Evolutionary conservation across 2,797 vertebrate genomes (phyloP), one percentile per base, ranked within the genome.

Genomic region (Xyrichtys novacula): DNA sequence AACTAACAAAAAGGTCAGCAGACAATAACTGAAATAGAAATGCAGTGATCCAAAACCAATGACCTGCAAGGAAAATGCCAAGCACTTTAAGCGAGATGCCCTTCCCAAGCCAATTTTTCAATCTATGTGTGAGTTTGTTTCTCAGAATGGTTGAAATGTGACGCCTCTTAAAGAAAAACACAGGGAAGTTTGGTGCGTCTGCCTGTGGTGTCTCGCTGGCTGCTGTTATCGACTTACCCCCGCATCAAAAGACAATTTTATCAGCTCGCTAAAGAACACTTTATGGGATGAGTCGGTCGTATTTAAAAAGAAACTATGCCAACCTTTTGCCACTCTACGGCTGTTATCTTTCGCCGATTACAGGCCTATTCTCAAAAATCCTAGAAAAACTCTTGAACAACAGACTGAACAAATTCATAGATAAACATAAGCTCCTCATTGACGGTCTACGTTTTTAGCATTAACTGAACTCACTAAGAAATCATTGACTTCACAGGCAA

Each of bases 11-110:
- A 90, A 89, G 87, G 86, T 90, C 87, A 88, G 73, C 60, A 79
- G 69, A 83, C 85, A 85, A 80, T 87, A 87, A 86, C 65, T 73
- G 44, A 84, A 88, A 88, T 85, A 67, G 81, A 76, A 85, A 85
- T 55, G 81, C 83, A 83, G 69, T 80, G 86, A 88, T 92, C 81
- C 83, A 76, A 83, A 80, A 72, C 85, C 78, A 78, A 73, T 85
- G 84, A 91, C 84, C 81, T 85, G 83, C 75, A 80, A 74, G 79
- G 72, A 80, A 83, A 90, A 89, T 91, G 85, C 78, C 85, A 76
- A 59, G 59, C 58, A 63, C 83, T 73, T 82, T 85, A 80, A 81
- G 65, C 42, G 47, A 49, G 44, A 53, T 69, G 46, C 42, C 70
- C 49, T 14, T 78, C 32, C 38, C 11, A 12, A 34, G 17, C 46